Evolutionary conservation across 2,888 invertebrate species (phyloP).

Genomic region (Philereme transversata): DNA sequence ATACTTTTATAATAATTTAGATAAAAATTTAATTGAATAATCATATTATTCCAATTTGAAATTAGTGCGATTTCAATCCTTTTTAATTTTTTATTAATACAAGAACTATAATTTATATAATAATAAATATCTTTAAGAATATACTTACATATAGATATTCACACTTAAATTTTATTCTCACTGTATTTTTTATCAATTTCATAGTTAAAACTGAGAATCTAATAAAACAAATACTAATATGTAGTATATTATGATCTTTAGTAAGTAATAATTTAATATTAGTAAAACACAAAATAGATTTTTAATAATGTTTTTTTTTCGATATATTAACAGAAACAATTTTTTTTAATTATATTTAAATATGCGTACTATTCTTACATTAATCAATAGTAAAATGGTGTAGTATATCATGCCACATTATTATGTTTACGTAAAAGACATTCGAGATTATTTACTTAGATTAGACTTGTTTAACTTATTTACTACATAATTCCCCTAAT

Average conservation of each 20-base stretch:
- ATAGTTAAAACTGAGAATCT: slow-evolving; percentile 24
- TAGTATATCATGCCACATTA: no score
- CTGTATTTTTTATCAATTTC: slow-evolving; percentile 45
- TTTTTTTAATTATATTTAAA: no score
- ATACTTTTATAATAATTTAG: slow-evolving; percentile 39
- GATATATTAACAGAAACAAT: not conserved
- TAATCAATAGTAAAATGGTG: no score
- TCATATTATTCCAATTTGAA: slow-evolving; percentile 58
- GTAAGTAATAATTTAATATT: not conserved
- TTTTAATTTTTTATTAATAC: slow-evolving; percentile 42
- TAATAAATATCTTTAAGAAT: slow-evolving; percentile 32
- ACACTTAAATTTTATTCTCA: slow-evolving; percentile 48
- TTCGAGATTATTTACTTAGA: slow-evolving; percentile 1
- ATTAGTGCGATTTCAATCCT: slow-evolving; percentile 55
- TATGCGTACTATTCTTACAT: no score
- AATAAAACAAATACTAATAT: not conserved
- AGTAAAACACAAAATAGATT: not conserved
- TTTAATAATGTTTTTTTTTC: not conserved
- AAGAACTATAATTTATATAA: slow-evolving; percentile 45
- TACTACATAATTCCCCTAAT: slow-evolving; percentile 39
- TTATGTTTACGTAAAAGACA: slow-evolving; percentile 2
- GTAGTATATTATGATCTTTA: not conserved
- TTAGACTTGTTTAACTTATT: slow-evolving; percentile 22
- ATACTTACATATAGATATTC: slow-evolving; percentile 37
- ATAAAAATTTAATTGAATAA: slow-evolving; percentile 52